Evolutionary conservation across 2,888 invertebrate species (phyloP).

Genomic region (Lysandra coridon): DNA sequence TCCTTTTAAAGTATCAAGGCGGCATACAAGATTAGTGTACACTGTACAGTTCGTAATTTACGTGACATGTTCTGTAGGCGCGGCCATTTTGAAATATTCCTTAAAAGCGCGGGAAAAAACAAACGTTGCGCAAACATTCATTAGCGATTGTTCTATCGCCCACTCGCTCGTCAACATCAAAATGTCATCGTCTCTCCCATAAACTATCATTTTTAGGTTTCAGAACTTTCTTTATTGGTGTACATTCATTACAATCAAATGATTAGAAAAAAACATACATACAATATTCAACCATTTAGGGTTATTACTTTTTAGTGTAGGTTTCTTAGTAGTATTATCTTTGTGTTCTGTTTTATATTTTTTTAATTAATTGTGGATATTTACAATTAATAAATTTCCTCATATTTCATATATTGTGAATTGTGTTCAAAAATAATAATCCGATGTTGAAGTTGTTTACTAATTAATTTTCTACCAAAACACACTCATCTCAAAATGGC

Average conservation of each 20-base stretch:
- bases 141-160: neutral
- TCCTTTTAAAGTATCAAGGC: neutral
- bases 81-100: constrained; percentile 17
- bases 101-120: neutral
- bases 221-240: neutral
- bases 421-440: neutral
- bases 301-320: no score
- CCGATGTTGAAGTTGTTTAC: neutral
- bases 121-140: constrained; percentile 5
- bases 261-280: neutral
- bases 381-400: neutral
- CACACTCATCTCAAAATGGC: neutral
- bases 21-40: neutral
- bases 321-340: no score
- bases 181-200: neutral
- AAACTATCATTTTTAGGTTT: neutral
- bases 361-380: no score
- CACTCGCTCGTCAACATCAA: constrained; percentile 2
- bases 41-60: neutral
- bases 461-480: neutral
- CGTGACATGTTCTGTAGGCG: neutral
- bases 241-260: neutral
- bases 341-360: no score
- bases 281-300: no score
- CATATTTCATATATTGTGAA: neutral